Percentiles rank a stretch among this genome's conserved stretches.
Evolutionary conservation across 2,888 invertebrate species (phyloP).

Genomic region (Tetanocera ferruginea): DNA sequence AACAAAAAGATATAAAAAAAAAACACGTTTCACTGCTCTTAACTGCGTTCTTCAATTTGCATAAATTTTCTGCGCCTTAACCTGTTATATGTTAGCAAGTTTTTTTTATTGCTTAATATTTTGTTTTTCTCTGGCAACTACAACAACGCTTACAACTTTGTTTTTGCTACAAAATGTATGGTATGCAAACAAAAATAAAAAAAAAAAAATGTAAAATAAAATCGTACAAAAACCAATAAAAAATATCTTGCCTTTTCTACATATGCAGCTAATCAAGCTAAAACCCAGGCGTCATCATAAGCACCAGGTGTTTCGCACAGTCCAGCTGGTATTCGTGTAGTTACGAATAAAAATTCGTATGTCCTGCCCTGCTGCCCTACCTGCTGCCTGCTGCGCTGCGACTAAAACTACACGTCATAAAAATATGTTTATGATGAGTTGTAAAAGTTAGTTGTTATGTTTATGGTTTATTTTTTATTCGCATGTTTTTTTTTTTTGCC

Average conservation of each 20-base stretch:
- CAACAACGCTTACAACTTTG: too few relatives aligned
- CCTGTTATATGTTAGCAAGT: too few relatives aligned
- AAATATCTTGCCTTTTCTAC: background rate
- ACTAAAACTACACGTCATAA: constrained; percentile 2
- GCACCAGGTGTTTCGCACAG: background rate
- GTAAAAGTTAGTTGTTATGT: constrained; percentile 21
- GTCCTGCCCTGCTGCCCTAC: background rate
- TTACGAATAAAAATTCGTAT: background rate
- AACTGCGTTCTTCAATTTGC: too few relatives aligned
- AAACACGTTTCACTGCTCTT: too few relatives aligned
- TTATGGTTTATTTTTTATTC: background rate
- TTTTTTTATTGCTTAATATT: too few relatives aligned
- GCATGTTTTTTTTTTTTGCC: background rate
- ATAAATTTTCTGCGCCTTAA: too few relatives aligned
- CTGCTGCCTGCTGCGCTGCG: background rate
- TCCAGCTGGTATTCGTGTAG: background rate
- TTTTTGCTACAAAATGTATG: too few relatives aligned
- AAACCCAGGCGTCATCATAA: background rate
- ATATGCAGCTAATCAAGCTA: constrained; percentile 16
- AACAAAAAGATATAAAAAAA: too few relatives aligned
- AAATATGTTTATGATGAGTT: constrained; percentile 39
- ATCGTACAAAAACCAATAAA: too few relatives aligned
- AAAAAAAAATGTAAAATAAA: too few relatives aligned
- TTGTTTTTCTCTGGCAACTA: too few relatives aligned
- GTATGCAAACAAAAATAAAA: background rate